Evolutionary conservation across 2,888 invertebrate species (phyloP).

Genomic region (Caenorhabditis sinica): DNA sequence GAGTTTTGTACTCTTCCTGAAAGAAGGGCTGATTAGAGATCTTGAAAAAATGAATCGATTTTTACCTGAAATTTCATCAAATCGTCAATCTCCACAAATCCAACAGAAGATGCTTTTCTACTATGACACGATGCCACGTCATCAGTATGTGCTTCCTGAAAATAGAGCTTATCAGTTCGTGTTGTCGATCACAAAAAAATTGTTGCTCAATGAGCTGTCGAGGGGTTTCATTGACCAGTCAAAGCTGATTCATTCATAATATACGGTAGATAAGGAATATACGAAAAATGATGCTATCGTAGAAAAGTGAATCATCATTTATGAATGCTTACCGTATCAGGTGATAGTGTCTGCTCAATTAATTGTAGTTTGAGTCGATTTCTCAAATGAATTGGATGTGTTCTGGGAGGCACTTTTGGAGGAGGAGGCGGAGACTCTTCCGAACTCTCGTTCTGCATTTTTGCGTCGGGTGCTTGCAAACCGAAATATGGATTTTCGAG

Average conservation of each 20-base stretch:
- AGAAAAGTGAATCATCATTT: conserved; percentile 1
- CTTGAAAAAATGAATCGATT: neutral
- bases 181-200: neutral
- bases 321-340: conserved; percentile 40
- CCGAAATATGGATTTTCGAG: conserved; percentile 22
- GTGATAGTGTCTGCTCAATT: conserved; percentile 26
- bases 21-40: neutral
- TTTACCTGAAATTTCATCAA: conserved; percentile 62
- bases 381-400: conserved; percentile 62
- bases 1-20: conserved; percentile 57
- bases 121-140: conserved; percentile 51
- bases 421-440: conserved; percentile 16
- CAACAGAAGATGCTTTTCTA: conserved; percentile 58
- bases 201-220: conserved; percentile 21
- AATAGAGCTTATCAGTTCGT: conserved; percentile 31
- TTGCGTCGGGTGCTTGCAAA: conserved; percentile 18
- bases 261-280: conserved; percentile 8
- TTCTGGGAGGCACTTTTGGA: conserved; percentile 63
- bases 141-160: conserved; percentile 46
- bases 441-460: conserved; percentile 45
- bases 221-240: conserved; percentile 23
- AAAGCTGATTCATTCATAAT: conserved; percentile 24
- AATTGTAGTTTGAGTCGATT: conserved; percentile 53
- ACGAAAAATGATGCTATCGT: conserved; percentile 37
- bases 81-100: conserved; percentile 66